Conservation (phyloP, 1,140 invertebrate genomes). For the Tetramorium simillimum region DNA sequence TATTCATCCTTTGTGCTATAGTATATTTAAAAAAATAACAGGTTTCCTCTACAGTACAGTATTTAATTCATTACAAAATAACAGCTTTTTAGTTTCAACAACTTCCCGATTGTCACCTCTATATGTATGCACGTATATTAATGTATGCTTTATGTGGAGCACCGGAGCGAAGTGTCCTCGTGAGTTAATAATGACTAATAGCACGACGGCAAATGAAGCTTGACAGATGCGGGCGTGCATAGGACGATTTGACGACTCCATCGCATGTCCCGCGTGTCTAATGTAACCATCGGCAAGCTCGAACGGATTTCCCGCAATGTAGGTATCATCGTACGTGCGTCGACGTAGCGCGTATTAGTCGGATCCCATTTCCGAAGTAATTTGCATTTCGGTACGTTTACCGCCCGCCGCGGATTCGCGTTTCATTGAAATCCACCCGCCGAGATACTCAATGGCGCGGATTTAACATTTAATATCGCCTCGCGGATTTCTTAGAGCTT, state of each 20-base stretch:
- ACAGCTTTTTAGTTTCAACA: neutral
- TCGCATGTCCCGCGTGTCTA: neutral
- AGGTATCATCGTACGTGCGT: neutral
- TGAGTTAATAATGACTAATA: constrained; percentile 33
- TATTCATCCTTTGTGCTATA: neutral
- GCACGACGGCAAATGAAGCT: neutral
- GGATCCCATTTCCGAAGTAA: neutral
- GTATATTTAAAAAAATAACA: neutral
- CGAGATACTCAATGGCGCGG: neutral
- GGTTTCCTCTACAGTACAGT: neutral
- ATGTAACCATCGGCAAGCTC: neutral
- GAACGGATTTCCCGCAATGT: neutral
- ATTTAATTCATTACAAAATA: neutral
- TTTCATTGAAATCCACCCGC: neutral
- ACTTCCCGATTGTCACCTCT: neutral
- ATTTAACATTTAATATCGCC: neutral
- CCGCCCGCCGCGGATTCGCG: neutral
- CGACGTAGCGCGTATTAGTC: neutral
- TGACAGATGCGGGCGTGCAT: neutral
- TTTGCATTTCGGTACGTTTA: neutral
- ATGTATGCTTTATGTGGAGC: neutral
- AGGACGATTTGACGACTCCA: neutral
- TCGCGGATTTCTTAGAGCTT: neutral
- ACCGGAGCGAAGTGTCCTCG: neutral
- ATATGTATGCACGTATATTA: neutral